These are phyloP conservation scores for Armadillidium nasatum DNA, from an alignment of 1,140 invertebrate species.

Conservation along the genomic window DNA sequence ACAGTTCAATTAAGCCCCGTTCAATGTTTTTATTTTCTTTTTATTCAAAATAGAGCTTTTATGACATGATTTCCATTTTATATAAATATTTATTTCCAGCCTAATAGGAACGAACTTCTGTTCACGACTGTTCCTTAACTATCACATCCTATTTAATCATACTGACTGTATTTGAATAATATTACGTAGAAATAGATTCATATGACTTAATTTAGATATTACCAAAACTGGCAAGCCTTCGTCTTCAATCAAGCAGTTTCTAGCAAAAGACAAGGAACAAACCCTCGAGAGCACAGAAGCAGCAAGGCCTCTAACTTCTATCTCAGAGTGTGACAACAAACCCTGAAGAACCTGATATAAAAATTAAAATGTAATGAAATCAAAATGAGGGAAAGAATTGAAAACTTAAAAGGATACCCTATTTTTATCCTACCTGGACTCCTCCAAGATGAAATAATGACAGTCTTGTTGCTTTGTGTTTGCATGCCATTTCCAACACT, in stretches of 20 bases:
- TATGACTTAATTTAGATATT: background rate
- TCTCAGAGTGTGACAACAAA: conserved; percentile 32
- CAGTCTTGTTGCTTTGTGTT: conserved; percentile 28
- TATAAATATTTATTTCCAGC: too few species aligned
- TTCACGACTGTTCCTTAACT: too few species aligned
- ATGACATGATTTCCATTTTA: too few species aligned
- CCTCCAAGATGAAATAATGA: conserved; percentile 34
- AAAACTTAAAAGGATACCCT: background rate
- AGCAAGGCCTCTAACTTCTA: conserved; percentile 38
- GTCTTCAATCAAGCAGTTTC: conserved; percentile 25
- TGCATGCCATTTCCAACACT: conserved; percentile 38
- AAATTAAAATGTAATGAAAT: background rate
- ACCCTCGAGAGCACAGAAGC: conserved; percentile 38
- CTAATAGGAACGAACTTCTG: too few species aligned
- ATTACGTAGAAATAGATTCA: too few species aligned
- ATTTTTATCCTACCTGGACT: conserved; percentile 17
- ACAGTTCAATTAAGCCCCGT: too few species aligned
- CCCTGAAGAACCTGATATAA: conserved; percentile 32
- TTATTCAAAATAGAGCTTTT: too few species aligned
- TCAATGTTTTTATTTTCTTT: too few species aligned
- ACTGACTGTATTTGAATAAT: too few species aligned
- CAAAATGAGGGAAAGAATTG: background rate
- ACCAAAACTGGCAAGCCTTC: conserved; percentile 18
- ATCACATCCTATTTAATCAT: too few species aligned
- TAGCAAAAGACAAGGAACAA: conserved; percentile 26